Conservation (phyloP, 2,113 vertebrate genomes). For the Ptilorrhoa leucosticta region DNA sequence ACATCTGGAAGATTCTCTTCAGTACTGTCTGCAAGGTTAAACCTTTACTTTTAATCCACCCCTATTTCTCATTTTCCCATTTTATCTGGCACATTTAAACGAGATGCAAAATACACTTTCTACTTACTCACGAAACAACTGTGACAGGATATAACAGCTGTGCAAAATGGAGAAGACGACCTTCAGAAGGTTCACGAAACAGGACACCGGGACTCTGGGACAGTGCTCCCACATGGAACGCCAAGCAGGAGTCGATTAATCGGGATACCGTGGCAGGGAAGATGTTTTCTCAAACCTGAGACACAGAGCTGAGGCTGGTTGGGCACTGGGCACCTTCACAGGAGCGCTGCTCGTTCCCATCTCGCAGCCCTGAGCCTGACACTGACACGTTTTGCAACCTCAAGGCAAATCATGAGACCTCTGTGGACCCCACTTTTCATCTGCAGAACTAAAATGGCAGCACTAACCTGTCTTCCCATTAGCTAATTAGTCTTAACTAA, state of each 20-base stretch:
- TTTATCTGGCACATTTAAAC: not conserved
- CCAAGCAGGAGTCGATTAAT: not conserved
- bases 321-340: not conserved
- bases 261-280: not conserved
- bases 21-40: not conserved
- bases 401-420: not conserved
- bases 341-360: not conserved
- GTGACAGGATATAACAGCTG: not conserved
- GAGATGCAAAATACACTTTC: not conserved
- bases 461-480: not conserved
- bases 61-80: not conserved
- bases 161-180: not conserved
- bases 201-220: not conserved
- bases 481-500: not conserved
- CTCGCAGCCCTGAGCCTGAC: not conserved
- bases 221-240: not conserved
- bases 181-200: slow-evolving; percentile 1
- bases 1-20: slow-evolving; percentile 11
- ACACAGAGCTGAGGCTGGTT: not conserved
- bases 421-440: not conserved
- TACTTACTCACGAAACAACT: not conserved
- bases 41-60: not conserved
- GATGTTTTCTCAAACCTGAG: not conserved
- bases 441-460: not conserved
- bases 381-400: not conserved